Conservation (phyloP, 2,113 vertebrate genomes). For the Caracal caracal region DNA sequence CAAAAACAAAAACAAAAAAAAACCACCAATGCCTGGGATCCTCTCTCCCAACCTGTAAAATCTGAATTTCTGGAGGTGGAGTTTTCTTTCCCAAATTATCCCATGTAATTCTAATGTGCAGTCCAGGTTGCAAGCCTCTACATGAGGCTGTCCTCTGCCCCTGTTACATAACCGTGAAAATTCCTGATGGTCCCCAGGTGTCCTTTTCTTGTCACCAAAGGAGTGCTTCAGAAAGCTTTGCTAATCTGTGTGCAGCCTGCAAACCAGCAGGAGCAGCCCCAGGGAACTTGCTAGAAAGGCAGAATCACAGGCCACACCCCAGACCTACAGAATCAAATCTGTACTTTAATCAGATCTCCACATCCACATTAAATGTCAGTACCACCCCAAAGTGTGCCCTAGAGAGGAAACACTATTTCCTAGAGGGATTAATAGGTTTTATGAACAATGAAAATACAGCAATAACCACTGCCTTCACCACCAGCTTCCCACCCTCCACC, state of each 20-base stretch:
- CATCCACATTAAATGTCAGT: background rate
- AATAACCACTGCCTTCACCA: background rate
- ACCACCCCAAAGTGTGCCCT: background rate
- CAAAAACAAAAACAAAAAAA: background rate
- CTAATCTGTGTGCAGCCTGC: accelerated
- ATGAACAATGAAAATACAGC: background rate
- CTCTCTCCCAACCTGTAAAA: background rate
- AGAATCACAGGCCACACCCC: background rate
- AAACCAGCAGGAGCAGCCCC: background rate
- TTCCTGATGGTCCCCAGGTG: background rate
- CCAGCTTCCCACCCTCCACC: background rate
- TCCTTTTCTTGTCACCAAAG: background rate
- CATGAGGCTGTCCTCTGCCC: background rate
- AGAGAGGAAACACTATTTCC: background rate
- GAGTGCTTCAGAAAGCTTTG: background rate
- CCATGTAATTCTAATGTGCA: background rate
- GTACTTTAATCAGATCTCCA: background rate
- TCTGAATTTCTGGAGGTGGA: background rate
- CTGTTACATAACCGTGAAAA: background rate
- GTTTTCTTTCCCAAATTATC: background rate
- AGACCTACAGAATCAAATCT: background rate
- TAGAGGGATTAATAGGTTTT: background rate
- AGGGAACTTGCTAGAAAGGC: background rate
- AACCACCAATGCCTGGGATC: no score
- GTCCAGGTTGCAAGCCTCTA: background rate